These are phyloP conservation scores for Gambelia wislizenii DNA, from an alignment of 2,797 vertebrate genomes.

Conservation along the genomic window DNA sequence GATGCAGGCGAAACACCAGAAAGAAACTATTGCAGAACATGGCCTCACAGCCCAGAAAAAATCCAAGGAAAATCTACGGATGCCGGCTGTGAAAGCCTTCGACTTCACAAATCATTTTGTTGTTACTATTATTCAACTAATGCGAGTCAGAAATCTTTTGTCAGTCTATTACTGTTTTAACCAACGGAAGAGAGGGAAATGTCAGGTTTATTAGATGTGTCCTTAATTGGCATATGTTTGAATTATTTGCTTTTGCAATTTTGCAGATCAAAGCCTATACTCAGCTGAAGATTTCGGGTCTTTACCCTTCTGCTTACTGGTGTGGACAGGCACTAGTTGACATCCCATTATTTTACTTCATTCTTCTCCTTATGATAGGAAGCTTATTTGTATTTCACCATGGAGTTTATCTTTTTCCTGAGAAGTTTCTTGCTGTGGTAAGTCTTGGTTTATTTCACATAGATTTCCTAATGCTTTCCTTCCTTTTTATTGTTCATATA, in stretches of 20 bases:
- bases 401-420: constrained; percentile 78
- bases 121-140: too few species aligned
- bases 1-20: too few species aligned
- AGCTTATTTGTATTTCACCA: constrained; percentile 82
- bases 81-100: too few species aligned
- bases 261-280: constrained; percentile 92
- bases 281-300: constrained; percentile 90
- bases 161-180: neutral
- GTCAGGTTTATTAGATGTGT: accelerated
- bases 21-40: too few species aligned
- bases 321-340: constrained; percentile 91
- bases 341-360: constrained; percentile 86
- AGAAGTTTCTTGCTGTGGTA: constrained; percentile 82
- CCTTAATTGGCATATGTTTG: neutral
- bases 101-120: too few species aligned
- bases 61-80: too few species aligned
- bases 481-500: neutral
- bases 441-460: constrained; percentile 47
- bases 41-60: too few species aligned
- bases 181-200: neutral
- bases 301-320: constrained; percentile 96
- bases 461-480: neutral
- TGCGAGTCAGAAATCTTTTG: too few species aligned
- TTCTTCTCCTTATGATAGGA: constrained; percentile 80
- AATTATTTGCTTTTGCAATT: neutral